Evolutionary conservation across 2,797 vertebrate species (phyloP).

Genomic region (Discoglossus pictus): DNA sequence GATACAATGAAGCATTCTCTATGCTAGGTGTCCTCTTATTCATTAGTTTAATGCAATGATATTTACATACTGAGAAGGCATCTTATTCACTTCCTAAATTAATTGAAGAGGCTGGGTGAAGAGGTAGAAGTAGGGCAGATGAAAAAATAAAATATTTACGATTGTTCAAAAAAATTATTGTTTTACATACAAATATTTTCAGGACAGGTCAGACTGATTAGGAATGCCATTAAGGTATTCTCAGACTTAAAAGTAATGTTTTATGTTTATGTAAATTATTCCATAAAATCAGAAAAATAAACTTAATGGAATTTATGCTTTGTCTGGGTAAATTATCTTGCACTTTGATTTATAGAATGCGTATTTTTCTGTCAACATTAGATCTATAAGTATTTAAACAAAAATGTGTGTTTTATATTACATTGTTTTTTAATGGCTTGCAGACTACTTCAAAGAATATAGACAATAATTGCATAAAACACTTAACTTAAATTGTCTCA

Average conservation of each 20-base stretch:
- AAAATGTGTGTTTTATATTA: slow-evolving; percentile 16
- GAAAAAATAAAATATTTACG: slow-evolving; percentile 13
- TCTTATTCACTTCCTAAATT: too few species aligned
- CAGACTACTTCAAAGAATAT: slow-evolving; percentile 15
- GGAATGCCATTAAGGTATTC: too few species aligned
- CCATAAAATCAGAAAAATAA: slow-evolving; percentile 18
- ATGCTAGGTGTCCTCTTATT: too few species aligned
- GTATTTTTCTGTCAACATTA: slow-evolving; percentile 20
- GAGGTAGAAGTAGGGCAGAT: not conserved
- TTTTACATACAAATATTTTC: slow-evolving; percentile 27
- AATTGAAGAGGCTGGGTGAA: too few species aligned
- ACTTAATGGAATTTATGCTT: slow-evolving; percentile 8
- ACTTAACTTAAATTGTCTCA: too few species aligned
- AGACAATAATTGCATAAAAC: slow-evolving; percentile 1
- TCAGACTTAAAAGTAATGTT: slow-evolving; percentile 25
- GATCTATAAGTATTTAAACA: slow-evolving; percentile 16
- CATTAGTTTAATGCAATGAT: too few species aligned
- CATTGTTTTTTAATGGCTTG: slow-evolving; percentile 29
- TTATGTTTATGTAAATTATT: slow-evolving; percentile 19
- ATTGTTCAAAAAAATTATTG: slow-evolving; percentile 5
- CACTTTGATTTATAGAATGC: slow-evolving; percentile 33
- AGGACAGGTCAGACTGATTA: slow-evolving; percentile 12
- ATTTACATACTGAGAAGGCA: too few species aligned
- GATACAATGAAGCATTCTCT: too few species aligned
- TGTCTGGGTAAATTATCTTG: slow-evolving; percentile 10